These are phyloP conservation scores for Parotia lawesii DNA, from an alignment of 2,113 vertebrate species.

Conservation along the genomic window DNA sequence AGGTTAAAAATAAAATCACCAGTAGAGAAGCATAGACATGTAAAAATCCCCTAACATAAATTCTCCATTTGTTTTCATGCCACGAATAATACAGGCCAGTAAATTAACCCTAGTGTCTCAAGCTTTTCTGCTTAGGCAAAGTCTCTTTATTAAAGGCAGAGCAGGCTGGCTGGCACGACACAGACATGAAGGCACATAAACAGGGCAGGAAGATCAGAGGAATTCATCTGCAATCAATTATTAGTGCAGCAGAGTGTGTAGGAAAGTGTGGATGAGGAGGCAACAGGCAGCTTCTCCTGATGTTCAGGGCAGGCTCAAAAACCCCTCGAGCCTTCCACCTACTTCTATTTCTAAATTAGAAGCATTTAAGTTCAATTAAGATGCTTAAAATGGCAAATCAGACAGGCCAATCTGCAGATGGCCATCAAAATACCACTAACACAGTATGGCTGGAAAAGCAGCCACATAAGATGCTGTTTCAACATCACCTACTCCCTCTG, in stretches of 20 bases:
- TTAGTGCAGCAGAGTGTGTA: background rate
- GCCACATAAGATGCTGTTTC: background rate
- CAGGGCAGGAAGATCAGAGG: background rate
- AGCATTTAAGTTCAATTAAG: conserved; percentile 53
- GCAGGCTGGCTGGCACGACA: background rate
- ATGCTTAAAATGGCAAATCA: conserved; percentile 39
- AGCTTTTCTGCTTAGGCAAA: background rate
- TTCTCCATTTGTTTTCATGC: conserved; percentile 12
- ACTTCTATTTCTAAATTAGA: conserved; percentile 38
- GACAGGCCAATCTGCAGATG: conserved; percentile 24
- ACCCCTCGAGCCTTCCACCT: conserved; percentile 17
- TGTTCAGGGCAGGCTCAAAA: background rate
- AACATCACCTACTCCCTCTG: conserved; percentile 21
- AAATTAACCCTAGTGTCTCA: conserved; percentile 1
- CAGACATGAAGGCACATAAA: background rate
- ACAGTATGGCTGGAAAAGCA: background rate
- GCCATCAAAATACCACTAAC: conserved; percentile 34
- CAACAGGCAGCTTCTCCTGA: conserved; percentile 20
- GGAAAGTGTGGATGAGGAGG: background rate
- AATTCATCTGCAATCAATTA: conserved; percentile 7
- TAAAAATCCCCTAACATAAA: background rate
- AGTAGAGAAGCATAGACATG: background rate
- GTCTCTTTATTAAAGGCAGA: background rate
- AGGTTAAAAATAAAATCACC: conserved; percentile 41
- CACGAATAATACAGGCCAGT: conserved; percentile 23